These are phyloP conservation scores for Arctopsyche grandis DNA, from an alignment of 1,140 invertebrate species.

Conservation along the genomic window DNA sequence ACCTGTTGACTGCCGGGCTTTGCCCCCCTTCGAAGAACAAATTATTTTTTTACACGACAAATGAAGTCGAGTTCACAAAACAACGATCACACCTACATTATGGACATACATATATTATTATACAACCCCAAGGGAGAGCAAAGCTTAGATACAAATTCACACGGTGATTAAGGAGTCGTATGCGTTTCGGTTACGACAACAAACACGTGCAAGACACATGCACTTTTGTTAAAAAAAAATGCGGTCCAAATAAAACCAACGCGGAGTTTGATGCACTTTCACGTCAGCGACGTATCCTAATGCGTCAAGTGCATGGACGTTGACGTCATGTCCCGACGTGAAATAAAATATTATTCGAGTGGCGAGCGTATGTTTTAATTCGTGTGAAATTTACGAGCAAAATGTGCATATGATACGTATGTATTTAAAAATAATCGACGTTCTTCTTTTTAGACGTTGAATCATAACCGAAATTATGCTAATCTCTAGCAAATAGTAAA, in stretches of 20 bases:
- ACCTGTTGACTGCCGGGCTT: slow-evolving; percentile 8
- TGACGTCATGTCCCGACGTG: slow-evolving; percentile 31
- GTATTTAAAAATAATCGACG: no score
- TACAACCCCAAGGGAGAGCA: background rate
- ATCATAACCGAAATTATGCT: no score
- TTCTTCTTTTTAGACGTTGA: no score
- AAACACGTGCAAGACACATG: slow-evolving; percentile 18
- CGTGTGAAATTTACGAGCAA: background rate
- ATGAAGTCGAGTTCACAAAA: no score
- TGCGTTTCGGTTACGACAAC: background rate
- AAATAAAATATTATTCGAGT: background rate
- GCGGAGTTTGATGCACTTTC: slow-evolving; percentile 3
- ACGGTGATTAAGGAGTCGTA: slow-evolving; percentile 14
- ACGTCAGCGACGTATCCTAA: slow-evolving; percentile 12
- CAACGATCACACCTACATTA: no score
- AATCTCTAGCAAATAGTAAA: no score
- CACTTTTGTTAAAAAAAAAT: background rate
- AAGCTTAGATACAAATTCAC: background rate
- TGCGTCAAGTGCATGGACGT: slow-evolving; percentile 10
- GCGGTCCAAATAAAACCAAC: background rate
- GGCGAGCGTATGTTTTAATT: background rate
- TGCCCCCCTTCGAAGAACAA: no score
- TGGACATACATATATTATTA: no score
- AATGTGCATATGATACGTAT: no score
- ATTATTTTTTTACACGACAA: no score